These are phyloP conservation scores for Lepidocyrtinus sp. DNA, from an alignment of 2,888 invertebrate species.

Conservation along the genomic window DNA sequence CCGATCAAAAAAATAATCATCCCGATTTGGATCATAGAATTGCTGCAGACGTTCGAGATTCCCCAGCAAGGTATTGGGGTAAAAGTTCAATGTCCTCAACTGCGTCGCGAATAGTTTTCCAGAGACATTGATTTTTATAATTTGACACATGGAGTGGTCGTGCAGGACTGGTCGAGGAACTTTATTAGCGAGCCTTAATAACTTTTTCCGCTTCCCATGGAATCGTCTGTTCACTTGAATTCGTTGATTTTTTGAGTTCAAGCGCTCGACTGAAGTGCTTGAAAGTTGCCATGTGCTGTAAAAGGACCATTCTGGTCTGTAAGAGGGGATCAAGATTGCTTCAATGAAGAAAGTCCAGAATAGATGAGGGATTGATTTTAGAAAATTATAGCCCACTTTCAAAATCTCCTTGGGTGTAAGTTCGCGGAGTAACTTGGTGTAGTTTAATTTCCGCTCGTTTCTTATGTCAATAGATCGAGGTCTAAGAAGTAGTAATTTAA, in stretches of 20 bases:
- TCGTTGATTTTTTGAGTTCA: too few relatives aligned
- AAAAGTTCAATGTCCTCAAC: conserved; percentile 46
- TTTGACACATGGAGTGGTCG: conserved; percentile 43
- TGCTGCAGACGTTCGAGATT: conserved; percentile 35
- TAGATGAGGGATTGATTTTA: too few relatives aligned
- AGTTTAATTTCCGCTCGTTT: too few relatives aligned
- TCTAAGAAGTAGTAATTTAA: too few relatives aligned
- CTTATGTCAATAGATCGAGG: too few relatives aligned
- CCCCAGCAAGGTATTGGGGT: conserved; percentile 57
- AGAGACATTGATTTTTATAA: conserved; percentile 53
- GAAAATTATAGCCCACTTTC: too few relatives aligned
- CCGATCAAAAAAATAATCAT: conserved; percentile 65
- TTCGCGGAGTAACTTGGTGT: too few relatives aligned
- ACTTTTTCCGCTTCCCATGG: neutral
- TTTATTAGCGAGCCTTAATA: neutral
- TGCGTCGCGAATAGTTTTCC: conserved; percentile 56
- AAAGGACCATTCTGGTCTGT: conserved; percentile 38
- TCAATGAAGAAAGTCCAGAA: conserved; percentile 38
- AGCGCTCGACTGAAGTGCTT: neutral
- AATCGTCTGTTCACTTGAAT: neutral
- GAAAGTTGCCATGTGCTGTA: conserved; percentile 24
- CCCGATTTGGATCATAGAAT: conserved; percentile 54
- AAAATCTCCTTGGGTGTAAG: too few relatives aligned
- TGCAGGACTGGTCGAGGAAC: conserved; percentile 25
- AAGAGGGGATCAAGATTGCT: conserved; percentile 34